phyloP scores from a whole-genome alignment of 2,888 invertebrate genomes.

The Neoitamus cyanurus region DNA sequence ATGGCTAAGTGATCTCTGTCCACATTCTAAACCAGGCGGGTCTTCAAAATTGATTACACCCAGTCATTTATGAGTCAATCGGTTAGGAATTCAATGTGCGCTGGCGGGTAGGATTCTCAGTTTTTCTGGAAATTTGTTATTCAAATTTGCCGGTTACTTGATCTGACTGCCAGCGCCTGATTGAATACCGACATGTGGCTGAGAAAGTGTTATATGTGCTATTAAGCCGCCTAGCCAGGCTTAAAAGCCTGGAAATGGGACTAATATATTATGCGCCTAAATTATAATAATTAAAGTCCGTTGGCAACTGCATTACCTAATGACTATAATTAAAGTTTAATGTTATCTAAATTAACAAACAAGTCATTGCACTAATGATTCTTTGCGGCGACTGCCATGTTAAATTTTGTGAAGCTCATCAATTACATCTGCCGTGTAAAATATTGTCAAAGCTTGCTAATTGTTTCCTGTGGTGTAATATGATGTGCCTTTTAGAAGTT shows the following conservation, averaged over 20 bases:
- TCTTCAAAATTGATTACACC: conserved; percentile 18
- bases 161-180: conserved; percentile 17
- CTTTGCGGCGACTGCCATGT: background rate
- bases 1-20: background rate
- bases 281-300: conserved; percentile 44
- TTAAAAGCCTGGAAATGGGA: background rate
- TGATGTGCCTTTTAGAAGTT: no score
- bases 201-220: conserved; percentile 20
- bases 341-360: conserved; percentile 42
- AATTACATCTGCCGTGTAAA: background rate
- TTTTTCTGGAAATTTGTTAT: conserved; percentile 46
- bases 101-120: conserved; percentile 39
- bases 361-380: conserved; percentile 38
- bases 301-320: conserved; percentile 46
- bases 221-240: conserved; percentile 35
- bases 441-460: no score
- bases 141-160: conserved; percentile 43
- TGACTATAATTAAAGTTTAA: conserved; percentile 41
- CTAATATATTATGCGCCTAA: conserved; percentile 37
- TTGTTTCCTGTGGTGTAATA: background rate
- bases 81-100: conserved; percentile 24
- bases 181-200: conserved; percentile 19
- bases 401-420: background rate
- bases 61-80: conserved; percentile 31
- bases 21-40: conserved; percentile 8